Evolutionary conservation across 1,140 invertebrate genomes (phyloP).

Genomic region (Microplitis demolitor): DNA sequence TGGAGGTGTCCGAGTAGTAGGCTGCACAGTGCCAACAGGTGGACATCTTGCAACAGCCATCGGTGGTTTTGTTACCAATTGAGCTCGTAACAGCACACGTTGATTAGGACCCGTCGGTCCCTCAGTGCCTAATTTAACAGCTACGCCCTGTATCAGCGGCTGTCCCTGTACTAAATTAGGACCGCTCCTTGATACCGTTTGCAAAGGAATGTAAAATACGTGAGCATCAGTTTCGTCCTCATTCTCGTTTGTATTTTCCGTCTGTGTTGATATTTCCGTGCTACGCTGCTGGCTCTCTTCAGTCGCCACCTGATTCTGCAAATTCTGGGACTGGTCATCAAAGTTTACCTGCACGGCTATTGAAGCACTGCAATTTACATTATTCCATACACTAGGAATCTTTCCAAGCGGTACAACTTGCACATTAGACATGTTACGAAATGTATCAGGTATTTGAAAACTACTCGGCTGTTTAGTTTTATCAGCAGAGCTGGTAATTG

Average conservation of each 20-base stretch:
- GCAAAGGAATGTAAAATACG: constrained; percentile 73
- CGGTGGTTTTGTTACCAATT: constrained; percentile 70
- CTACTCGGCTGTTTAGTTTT: constrained; percentile 37
- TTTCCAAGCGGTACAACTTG: constrained; percentile 57
- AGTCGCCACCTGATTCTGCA: constrained; percentile 8
- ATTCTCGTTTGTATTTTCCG: constrained; percentile 59
- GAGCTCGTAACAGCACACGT: constrained; percentile 69
- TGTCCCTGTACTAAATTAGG: constrained; percentile 55
- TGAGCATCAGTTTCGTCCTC: constrained; percentile 61
- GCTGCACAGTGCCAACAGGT: constrained; percentile 65
- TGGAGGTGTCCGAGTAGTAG: constrained; percentile 57
- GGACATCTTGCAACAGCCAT: constrained; percentile 61
- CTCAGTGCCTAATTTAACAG: constrained; percentile 70
- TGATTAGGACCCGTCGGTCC: constrained; percentile 68
- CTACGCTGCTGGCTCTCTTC: constrained; percentile 43
- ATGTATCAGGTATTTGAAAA: constrained; percentile 53
- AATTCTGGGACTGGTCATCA: constrained; percentile 39
- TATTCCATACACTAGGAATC: constrained; percentile 55
- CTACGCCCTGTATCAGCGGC: constrained; percentile 69
- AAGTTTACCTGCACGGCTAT: constrained; percentile 68
- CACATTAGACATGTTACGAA: constrained; percentile 49
- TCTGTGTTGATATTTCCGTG: constrained; percentile 64
- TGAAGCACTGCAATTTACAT: constrained; percentile 59
- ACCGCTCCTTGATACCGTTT: constrained; percentile 61
- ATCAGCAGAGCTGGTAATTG: background rate